Base-by-base conservation (phyloP, 2,113 vertebrate genomes). In the Gambusia holbrooki region DNA sequence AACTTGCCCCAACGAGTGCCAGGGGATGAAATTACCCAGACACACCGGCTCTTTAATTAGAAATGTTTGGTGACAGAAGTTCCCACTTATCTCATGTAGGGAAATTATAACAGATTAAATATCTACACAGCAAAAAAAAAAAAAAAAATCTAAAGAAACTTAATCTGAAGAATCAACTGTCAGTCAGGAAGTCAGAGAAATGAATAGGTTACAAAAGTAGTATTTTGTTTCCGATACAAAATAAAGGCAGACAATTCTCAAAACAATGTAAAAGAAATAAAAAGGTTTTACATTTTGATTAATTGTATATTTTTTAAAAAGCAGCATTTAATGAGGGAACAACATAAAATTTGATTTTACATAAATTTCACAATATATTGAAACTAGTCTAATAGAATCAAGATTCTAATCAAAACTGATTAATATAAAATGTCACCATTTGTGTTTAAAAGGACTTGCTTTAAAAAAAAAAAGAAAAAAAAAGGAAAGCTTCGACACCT, bases 41-140 rank as follows among this genome's bases (percentile, higher is more conserved):
- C 11, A 25, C 63, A 58, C 33, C 62, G 71, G 30, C 71, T 74
- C 89, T 88, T 84, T 88, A 83, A 87, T 90, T 89, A 90, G 84
- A 77, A 7, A 0, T 27, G 83, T 88, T 87, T 69, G 82, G 85
- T 72, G 27, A 42, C 54, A 64, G 69, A 48, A 71, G 29, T 68
- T 40, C 64, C 62, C 75, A 28, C 40, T 80, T 66, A 74, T 32
- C 29, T 58, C 22, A 3, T 10, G 51, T 58, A 10, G 22, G 51
- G 51, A n/a, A 58, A 3, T 54, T 19, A 54, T 11, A 58, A 58
- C 25, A 10, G 8, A 9, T 25, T n/a, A 54, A 54, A 25, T 54
- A 25, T 54, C 9, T 10, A 25, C 22, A 17, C 7, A 9, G 0
- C 9, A 54, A 54, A n/a, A 25, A 19, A 25, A 22, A 25, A 1